phyloP scores from a whole-genome alignment of 2,888 invertebrate genomes.

The Andrena hattorfiana region DNA sequence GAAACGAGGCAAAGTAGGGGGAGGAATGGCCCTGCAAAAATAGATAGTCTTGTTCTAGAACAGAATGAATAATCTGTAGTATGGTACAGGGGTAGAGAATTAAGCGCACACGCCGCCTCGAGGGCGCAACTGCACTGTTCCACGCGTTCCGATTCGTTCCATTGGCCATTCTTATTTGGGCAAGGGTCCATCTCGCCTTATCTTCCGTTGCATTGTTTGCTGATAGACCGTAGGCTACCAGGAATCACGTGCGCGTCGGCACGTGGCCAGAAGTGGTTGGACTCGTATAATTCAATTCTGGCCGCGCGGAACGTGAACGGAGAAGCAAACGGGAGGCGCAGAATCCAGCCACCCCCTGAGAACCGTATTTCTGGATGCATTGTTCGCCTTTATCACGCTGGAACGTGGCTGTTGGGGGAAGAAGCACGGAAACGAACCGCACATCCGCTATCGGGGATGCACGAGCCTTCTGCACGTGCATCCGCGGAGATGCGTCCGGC shows the following conservation, averaged over 20 bases:
- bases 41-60: neutral
- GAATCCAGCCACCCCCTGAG: constrained; percentile 53
- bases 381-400: constrained; percentile 68
- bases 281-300: constrained; percentile 74
- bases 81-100: constrained; percentile 31
- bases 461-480: constrained; percentile 59
- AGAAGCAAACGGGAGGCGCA: constrained; percentile 26
- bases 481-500: constrained; percentile 47
- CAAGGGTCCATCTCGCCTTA: constrained; percentile 59
- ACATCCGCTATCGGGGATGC: constrained; percentile 57
- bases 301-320: constrained; percentile 47
- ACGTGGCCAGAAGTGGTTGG: constrained; percentile 74
- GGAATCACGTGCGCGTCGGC: constrained; percentile 68
- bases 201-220: constrained; percentile 71
- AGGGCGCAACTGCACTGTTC: constrained; percentile 3
- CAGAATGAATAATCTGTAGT: constrained; percentile 12
- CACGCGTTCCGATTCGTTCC: constrained; percentile 48
- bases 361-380: constrained; percentile 61
- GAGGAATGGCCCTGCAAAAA: neutral
- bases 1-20: too few species aligned
- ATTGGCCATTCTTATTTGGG: constrained; percentile 45
- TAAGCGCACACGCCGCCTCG: neutral
- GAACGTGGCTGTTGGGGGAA: constrained; percentile 34
- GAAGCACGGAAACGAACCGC: constrained; percentile 63
- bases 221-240: constrained; percentile 66